Percentiles rank a stretch among this genome's conserved stretches.
phyloP scores from a whole-genome alignment of 37 sponge, comb jelly and placozoan genomes.

The Chondrosia reniformis region DNA sequence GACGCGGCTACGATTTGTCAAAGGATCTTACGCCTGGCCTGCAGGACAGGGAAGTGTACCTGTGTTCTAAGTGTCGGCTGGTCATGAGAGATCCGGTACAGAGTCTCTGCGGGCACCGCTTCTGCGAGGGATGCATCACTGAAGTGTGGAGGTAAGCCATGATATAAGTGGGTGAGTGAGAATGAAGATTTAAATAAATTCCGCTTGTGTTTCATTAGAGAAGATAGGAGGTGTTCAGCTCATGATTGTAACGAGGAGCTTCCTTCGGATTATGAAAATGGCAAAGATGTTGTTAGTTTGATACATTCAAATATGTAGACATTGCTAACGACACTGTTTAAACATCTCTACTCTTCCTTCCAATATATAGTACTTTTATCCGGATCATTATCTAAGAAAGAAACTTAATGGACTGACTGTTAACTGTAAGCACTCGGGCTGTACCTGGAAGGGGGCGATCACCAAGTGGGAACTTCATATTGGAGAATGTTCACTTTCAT shows the following conservation, averaged over 20 bases:
- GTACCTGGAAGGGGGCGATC: conserved; percentile 48
- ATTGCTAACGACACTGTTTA: neutral
- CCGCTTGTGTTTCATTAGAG: neutral
- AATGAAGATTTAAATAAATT: neutral
- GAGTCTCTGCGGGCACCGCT: conserved; percentile 61
- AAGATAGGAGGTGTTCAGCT: neutral
- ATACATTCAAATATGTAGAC: neutral
- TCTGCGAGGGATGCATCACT: conserved; percentile 49
- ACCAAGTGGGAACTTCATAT: neutral
- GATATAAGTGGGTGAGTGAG: neutral
- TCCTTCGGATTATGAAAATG: neutral
- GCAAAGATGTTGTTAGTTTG: neutral
- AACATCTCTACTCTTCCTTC: neutral
- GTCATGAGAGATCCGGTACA: conserved; percentile 61
- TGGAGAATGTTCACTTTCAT: neutral
- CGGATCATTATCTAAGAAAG: conserved; percentile 58
- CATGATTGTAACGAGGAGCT: neutral
- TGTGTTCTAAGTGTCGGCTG: conserved; percentile 45
- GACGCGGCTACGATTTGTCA: too few species aligned
- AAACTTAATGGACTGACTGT: conserved; percentile 17
- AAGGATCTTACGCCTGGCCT: too few species aligned
- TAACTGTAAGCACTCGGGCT: conserved; percentile 33
- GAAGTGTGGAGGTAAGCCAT: conserved; percentile 11
- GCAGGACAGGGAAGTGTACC: too few species aligned
- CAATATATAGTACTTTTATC: conserved; percentile 43